Base-by-base conservation (phyloP, 2,113 vertebrate species). In the Mus musculus region DNA sequence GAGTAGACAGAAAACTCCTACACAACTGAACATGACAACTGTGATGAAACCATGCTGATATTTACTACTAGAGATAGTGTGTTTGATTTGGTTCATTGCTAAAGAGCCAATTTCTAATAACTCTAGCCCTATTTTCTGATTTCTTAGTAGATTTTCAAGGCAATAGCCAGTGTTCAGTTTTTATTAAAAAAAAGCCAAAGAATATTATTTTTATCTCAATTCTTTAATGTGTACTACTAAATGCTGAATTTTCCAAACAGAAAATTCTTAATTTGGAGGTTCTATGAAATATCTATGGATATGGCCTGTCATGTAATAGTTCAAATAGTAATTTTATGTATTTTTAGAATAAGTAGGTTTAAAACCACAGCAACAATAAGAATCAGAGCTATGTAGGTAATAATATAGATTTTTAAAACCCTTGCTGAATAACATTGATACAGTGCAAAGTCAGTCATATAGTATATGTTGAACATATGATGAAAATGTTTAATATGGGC, bases 291-390 rank as follows among this genome's bases (percentile, higher is more conserved):
- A 46, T 67, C 30, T 81, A 76, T 28, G 82, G 76, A 96, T 63
- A 81, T 46, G 85, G 30, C 14, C 77, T 63, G 76, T 94, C 61
- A n/a, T 39, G 42, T 56, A 91, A 73, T 93, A 93, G 56, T 85
- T 80, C 22, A 95, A 20, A 12, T 46, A 88, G 92, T 54, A 92
- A 73, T 96, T 95, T 95, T 73, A 85, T 63, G 86, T 9, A 65
- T 65, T 84, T 97, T 96, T 24, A 72, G 96, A 97, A 56, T 86
- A 84, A 90, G 28, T 10, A 84, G 90, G 22, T 11, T 56, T 28
- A 85, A 95, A 96, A 88, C 28, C 61, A 93, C 14, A 88, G 30
- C 80, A 90, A 95, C n/a, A 82, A 24, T 54, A 93, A 90, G 78
- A 93, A 93, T 30, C 76, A 90, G 26, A 95, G 46, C 8, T 95